Conservation (phyloP, 2,888 invertebrate genomes). For the Hirtodrosophila trivittata region DNA sequence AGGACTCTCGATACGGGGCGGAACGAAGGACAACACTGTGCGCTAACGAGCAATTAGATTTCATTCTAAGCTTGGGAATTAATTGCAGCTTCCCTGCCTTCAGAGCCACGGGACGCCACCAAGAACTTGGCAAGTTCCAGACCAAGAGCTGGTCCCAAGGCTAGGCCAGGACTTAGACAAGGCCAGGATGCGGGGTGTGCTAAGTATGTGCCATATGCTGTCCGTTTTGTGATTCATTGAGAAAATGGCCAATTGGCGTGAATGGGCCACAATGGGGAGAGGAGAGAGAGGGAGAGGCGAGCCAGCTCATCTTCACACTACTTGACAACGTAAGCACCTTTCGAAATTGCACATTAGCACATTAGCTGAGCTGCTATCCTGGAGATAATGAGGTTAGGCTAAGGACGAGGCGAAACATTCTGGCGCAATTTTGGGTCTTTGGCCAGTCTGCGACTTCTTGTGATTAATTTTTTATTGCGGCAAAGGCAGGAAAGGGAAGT, state of each 20-base stretch:
- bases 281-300: neutral
- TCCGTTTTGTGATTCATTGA: conserved; percentile 68
- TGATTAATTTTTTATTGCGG: conserved; percentile 73
- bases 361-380: conserved; percentile 58
- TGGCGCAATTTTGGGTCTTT: conserved; percentile 23
- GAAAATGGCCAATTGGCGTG: conserved; percentile 73
- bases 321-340: conserved; percentile 83
- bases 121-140: conserved; percentile 27
- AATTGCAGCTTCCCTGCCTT: conserved; percentile 73
- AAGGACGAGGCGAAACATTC: conserved; percentile 1
- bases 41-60: conserved; percentile 83
- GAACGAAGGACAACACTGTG: conserved; percentile 56
- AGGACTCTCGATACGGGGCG: conserved; percentile 27
- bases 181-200: conserved; percentile 22
- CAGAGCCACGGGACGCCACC: conserved; percentile 40
- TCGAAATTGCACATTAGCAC: conserved; percentile 80
- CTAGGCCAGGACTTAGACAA: conserved; percentile 2
- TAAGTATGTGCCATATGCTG: conserved; percentile 68
- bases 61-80: conserved; percentile 83
- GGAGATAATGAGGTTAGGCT: conserved; percentile 48
- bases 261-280: conserved; percentile 27
- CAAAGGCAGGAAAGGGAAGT: too few species aligned
- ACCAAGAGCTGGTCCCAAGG: conserved; percentile 14
- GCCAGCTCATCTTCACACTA: conserved; percentile 79
- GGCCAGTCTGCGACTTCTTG: conserved; percentile 34